Base-by-base conservation (phyloP, 2,888 invertebrate genomes). In the Sicus ferrugineus region DNA sequence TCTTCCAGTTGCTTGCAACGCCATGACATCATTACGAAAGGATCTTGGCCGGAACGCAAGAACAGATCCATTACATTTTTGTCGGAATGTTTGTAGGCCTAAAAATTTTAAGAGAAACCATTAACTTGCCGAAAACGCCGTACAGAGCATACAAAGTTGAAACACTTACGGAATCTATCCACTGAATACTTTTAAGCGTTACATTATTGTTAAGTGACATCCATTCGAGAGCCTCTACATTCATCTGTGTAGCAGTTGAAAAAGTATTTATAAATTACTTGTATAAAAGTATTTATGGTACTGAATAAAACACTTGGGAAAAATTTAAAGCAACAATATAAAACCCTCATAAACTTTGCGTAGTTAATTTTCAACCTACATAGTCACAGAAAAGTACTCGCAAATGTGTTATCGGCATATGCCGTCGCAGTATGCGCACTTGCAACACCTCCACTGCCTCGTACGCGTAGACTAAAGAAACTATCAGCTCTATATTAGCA, bases 351-450 rank as follows among this genome's bases (percentile, higher is more conserved):
- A 1, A 42, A 42, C 42, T 42, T 42, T n/a, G 38, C 38, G 7
- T 5, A 2, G n/a, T 21, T 46, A n/a, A 31, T 42, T 30, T n/a
- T 21, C 58, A 52, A 82, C 86, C 84, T 83, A 89, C 88, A 80
- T 87, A 86, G 83, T 91, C 90, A 82, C 92, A 92, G 85, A 93
- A 93, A 75, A 92, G 88, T 68, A 91, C 90, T 79, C 91, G 89
- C 64, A 93, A 87, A 82, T 92, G 91, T 26, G 91, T 89, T 26
- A 93, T 86, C 21, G 92, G 93, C 91, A 93, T 91, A 69, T 89
- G 87, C 56, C 88, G 88, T 74, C 88, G 88, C 64, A 93, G 83
- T 75, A 93, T 90, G 72, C 89, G 87, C 58, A 86, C 83, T 70
- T 91, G 88, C 73, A 92, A 84, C 71, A 88, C 86, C 73, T 87